Conservation (phyloP, 2,888 invertebrate species). For the Pyrochroa serraticornis region DNA sequence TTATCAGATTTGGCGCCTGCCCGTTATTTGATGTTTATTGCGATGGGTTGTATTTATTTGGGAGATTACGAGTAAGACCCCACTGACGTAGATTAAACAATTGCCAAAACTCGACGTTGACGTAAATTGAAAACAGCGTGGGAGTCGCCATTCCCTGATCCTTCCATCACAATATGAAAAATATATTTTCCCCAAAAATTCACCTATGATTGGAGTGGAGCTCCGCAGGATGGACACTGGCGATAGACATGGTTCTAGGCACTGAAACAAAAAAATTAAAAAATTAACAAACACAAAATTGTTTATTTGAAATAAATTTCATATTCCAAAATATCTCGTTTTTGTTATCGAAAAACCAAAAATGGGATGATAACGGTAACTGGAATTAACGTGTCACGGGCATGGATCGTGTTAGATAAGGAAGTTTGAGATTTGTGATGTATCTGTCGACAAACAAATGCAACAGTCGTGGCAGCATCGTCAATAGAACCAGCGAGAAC, state of each 20-base stretch:
- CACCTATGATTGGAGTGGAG: slow-evolving; percentile 57
- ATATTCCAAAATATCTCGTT: background rate
- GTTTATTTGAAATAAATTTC: too few relatives aligned
- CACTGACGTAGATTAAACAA: background rate
- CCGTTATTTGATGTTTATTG: background rate
- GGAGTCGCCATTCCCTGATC: background rate
- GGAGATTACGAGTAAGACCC: background rate
- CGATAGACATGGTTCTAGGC: slow-evolving; percentile 62
- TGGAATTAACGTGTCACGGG: background rate
- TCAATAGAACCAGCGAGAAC: too few relatives aligned
- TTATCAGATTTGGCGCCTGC: background rate
- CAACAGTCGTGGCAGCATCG: too few relatives aligned
- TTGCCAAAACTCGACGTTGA: background rate
- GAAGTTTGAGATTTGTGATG: too few relatives aligned
- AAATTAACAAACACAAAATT: background rate
- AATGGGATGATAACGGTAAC: background rate
- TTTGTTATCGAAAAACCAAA: background rate
- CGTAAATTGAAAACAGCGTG: background rate
- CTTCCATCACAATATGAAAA: background rate
- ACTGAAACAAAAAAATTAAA: slow-evolving; percentile 55
- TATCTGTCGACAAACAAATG: too few relatives aligned
- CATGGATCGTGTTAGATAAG: background rate
- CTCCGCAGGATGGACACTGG: slow-evolving; percentile 63
- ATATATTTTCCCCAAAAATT: slow-evolving; percentile 12
- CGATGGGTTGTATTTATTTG: background rate